Base-by-base conservation (phyloP, 2,888 invertebrate genomes). In the Napeogenes sylphis region DNA sequence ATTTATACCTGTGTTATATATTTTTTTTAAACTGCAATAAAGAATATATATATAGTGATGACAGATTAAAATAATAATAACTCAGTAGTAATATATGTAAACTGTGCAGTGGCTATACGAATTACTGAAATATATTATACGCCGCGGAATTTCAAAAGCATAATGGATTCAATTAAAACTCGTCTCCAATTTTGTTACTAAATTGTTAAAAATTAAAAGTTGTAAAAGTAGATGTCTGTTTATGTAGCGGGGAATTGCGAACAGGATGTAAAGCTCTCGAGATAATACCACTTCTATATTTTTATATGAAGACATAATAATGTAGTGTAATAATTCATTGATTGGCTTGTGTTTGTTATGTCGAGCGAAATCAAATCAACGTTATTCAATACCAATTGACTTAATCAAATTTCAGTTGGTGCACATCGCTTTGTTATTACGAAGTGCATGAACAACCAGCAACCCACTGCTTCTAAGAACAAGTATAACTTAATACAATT, bases 191-290 rank as follows among this genome's bases (percentile, higher is more conserved):
- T 21, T 1, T 21, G 21, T 21, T 21, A 21, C 21, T 21, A 21
- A 21, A 21, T 21, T 21, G 21, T 21, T 21, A 21, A 21, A 21
- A 21, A 21, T 21, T 21, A 21, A 21, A 55, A 59, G 35, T 57
- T 57, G 47, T 60, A 60, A 60, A 62, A 62, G 53, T 53, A 53
- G 62, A 45, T 60, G 60, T 63, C 55, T 67, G 61, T 56, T 51
- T 65, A 65, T 63, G 58, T 65, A 56, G 56, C 55, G 60, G 59
- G 59, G 61, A 58, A 58, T 62, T 42, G 61, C 54, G 21, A 51
- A 10, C 8, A 51, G 12, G 10, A 21, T 2, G 30, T 30, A 2
- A 51, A 30, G n/a, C n/a, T 51, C 4, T 51, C 10, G 3, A 10
- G 3, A 42, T 42, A 42, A 42, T 12, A 5, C 35, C 35, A 1